Conservation (phyloP, 1,140 invertebrate species). For the Bombus pyrosoma region DNA sequence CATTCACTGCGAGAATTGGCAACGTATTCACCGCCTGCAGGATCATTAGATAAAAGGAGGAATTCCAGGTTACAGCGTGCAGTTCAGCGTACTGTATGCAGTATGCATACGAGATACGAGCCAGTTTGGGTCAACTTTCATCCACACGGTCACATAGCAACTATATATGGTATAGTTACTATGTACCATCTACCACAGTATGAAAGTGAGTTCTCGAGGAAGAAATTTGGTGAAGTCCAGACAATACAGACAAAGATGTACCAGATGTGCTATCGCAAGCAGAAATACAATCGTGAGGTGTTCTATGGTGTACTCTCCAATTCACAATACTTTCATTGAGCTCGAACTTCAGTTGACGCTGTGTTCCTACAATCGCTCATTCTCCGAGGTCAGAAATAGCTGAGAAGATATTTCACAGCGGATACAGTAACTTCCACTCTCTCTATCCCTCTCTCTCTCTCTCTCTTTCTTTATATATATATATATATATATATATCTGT, state of each 20-base stretch:
- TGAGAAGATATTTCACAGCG: background rate
- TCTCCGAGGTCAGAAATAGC: background rate
- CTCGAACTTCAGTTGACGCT: background rate
- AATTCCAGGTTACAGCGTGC: background rate
- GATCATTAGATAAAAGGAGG: background rate
- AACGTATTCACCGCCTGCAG: background rate
- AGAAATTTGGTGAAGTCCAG: background rate
- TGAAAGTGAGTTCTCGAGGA: background rate
- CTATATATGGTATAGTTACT: too few species aligned
- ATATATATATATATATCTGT: background rate
- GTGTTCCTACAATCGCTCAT: constrained; percentile 10
- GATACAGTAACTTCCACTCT: background rate
- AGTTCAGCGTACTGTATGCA: too few species aligned
- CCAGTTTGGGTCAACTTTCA: too few species aligned
- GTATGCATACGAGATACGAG: too few species aligned
- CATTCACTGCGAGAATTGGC: background rate
- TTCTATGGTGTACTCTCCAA: too few species aligned
- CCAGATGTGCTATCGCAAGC: background rate
- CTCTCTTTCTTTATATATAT: too few species aligned
- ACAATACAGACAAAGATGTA: background rate
- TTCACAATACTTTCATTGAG: background rate
- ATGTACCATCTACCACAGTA: background rate
- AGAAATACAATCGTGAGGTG: background rate
- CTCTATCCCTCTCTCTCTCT: too few species aligned
- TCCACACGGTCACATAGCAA: too few species aligned